Percentiles rank a stretch among this genome's conserved stretches.
phyloP scores from a whole-genome alignment of 1,140 invertebrate species.

The Xylocopa sonorina region DNA sequence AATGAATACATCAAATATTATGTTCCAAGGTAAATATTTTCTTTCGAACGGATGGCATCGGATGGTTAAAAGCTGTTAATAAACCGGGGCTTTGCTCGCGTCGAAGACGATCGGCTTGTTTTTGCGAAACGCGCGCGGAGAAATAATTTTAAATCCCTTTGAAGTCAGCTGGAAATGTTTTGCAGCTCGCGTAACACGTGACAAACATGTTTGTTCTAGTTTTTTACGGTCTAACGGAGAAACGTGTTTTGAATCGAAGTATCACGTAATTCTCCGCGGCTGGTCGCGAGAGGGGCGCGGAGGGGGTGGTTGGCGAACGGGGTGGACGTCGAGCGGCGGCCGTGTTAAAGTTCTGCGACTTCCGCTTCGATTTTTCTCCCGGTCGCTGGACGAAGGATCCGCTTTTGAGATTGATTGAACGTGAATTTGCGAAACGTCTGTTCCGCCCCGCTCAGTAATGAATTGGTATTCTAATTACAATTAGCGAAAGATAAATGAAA shows the following conservation, averaged over 20 bases:
- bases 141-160: slow-evolving; percentile 50
- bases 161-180: slow-evolving; percentile 38
- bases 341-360: slow-evolving; percentile 32
- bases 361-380: slow-evolving; percentile 32
- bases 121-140: background rate
- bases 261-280: slow-evolving; percentile 45
- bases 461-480: background rate
- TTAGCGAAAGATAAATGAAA: background rate
- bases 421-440: background rate
- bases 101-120: slow-evolving; percentile 7
- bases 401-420: background rate
- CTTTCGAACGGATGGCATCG: background rate
- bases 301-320: too few species aligned
- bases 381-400: background rate
- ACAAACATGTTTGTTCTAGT: slow-evolving; percentile 55
- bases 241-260: slow-evolving; percentile 52
- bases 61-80: background rate
- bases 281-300: too few species aligned
- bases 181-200: slow-evolving; percentile 28
- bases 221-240: slow-evolving; percentile 45
- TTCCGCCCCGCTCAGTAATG: background rate
- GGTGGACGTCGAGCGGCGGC: background rate
- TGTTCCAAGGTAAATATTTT: too few species aligned
- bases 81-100: background rate
- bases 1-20: too few species aligned